Percentiles rank a stretch among this genome's conserved stretches.
Conservation (phyloP, 2,113 vertebrate species). For the Prunella fulvescens region DNA sequence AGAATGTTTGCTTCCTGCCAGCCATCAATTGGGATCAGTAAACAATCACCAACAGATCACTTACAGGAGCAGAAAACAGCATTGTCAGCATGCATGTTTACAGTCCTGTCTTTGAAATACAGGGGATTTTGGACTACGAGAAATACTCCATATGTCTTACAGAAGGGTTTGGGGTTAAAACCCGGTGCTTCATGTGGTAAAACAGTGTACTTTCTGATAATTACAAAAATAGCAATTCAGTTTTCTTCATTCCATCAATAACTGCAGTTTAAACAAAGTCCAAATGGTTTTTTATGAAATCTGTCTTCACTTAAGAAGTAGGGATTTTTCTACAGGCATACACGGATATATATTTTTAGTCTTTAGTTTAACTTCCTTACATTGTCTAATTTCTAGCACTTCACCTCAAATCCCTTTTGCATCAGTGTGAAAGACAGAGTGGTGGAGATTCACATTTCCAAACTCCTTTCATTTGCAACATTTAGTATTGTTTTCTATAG, state of each 20-base stretch:
- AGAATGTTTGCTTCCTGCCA: conserved; percentile 54
- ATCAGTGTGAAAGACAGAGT: not conserved
- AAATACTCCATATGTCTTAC: conserved; percentile 22
- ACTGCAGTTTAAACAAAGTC: not conserved
- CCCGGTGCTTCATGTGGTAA: conserved; percentile 40
- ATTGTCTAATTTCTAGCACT: not conserved
- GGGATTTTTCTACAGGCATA: conserved; percentile 52
- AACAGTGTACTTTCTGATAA: not conserved
- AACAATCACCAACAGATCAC: not conserved
- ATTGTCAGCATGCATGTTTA: not conserved
- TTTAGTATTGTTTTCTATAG: not conserved
- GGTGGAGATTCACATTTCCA: not conserved
- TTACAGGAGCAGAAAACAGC: conserved; percentile 10
- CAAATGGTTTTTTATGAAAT: not conserved
- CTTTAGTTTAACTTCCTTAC: not conserved
- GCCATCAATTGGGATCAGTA: not conserved
- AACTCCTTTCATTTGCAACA: not conserved
- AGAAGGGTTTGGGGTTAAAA: conserved; percentile 29
- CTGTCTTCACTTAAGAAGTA: conserved; percentile 33
- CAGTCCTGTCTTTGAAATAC: not conserved
- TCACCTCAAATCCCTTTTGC: conserved; percentile 25
- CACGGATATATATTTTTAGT: not conserved
- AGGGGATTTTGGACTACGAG: conserved; percentile 9
- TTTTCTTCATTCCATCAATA: conserved; percentile 24
- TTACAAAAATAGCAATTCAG: not conserved